Conservation (phyloP, 2,113 vertebrate species). For the Sminthopsis crassicaudata region DNA sequence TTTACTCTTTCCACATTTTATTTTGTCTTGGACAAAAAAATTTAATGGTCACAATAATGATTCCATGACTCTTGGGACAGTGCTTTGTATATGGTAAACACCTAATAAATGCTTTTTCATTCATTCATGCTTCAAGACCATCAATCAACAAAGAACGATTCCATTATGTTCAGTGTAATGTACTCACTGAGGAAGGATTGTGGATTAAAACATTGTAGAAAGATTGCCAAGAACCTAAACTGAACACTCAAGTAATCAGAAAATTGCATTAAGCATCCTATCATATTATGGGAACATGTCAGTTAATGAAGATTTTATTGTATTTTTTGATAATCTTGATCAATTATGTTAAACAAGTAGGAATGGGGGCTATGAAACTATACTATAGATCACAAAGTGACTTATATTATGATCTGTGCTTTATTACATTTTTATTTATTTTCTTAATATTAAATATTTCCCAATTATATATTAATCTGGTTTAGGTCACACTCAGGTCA, state of each 20-base stretch:
- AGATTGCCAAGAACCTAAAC: neutral
- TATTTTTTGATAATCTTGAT: neutral
- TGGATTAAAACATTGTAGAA: neutral
- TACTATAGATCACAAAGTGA: neutral
- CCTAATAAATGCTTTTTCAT: neutral
- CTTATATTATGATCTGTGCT: neutral
- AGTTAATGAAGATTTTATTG: neutral
- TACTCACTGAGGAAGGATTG: neutral
- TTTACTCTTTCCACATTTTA: neutral
- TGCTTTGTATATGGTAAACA: neutral
- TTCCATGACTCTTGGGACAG: neutral
- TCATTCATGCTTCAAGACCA: neutral
- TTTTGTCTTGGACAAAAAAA: neutral
- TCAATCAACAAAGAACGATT: neutral
- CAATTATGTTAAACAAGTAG: neutral
- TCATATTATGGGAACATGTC: neutral
- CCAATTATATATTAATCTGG: neutral
- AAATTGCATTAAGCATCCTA: neutral
- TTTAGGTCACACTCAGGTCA: neutral
- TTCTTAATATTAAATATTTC: neutral
- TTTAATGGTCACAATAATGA: neutral
- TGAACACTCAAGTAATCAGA: neutral
- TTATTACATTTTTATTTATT: neutral
- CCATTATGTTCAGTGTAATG: neutral
- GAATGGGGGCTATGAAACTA: neutral